Evolutionary conservation across 2,113 vertebrate species (phyloP).

Genomic region (Alligator sinensis): DNA sequence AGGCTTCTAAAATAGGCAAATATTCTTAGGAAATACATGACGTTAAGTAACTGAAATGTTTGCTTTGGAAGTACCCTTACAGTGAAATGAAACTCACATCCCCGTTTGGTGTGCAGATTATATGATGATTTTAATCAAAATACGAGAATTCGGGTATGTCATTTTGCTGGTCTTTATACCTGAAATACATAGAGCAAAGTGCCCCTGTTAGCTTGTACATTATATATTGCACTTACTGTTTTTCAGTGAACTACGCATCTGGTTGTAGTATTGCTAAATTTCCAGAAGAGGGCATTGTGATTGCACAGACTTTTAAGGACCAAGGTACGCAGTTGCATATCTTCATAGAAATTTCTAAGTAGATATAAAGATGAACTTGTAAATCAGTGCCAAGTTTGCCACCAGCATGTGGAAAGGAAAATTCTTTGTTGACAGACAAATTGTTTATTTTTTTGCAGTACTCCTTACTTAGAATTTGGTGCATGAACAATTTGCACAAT

Average conservation of each 20-base stretch:
- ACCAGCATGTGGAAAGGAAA: not conserved
- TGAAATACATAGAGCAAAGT: not conserved
- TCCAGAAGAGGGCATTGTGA: conserved; percentile 95
- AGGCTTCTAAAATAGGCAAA: not conserved
- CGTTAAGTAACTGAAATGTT: not conserved
- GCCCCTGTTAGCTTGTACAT: not conserved
- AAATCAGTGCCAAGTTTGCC: not conserved
- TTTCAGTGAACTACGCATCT: conserved; percentile 96
- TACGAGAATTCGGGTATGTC: not conserved
- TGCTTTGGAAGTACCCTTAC: not conserved
- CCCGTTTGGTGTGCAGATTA: not conserved
- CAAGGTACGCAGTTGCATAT: conserved; percentile 84
- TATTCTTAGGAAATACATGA: not conserved
- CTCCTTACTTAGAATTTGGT: not conserved
- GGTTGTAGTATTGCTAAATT: conserved; percentile 97
- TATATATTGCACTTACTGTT: not conserved
- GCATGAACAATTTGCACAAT: not conserved
- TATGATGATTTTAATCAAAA: not conserved
- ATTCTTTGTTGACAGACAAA: rapidly evolving
- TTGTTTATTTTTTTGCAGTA: not conserved
- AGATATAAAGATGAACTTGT: not conserved
- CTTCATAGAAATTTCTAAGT: not conserved
- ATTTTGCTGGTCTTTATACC: too few relatives aligned
- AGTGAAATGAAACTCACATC: not conserved
- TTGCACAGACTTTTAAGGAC: conserved; percentile 96